A percentile compares a stretch with the other conserved stretches of the same genome.
Evolutionary conservation across 1,140 invertebrate species (phyloP).

Genomic region (Aphidius ervi): DNA sequence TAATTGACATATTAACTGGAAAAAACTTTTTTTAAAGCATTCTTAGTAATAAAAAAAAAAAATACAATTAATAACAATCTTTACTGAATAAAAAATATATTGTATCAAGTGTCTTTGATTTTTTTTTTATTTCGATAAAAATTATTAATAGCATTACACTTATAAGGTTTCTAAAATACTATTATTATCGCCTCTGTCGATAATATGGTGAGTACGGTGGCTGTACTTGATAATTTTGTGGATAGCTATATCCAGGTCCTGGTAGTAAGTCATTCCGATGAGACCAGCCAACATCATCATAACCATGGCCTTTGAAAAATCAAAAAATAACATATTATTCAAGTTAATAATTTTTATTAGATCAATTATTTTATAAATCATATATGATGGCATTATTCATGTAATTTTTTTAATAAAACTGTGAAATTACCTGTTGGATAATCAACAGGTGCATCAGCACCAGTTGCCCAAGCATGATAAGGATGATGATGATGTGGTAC

Average conservation of each 20-base stretch:
- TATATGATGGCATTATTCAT: background rate
- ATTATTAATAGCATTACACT: background rate
- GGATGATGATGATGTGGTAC: constrained; percentile 38
- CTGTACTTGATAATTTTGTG: background rate
- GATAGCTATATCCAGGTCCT: constrained; percentile 21
- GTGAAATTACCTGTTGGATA: constrained; percentile 42
- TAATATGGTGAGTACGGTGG: constrained; percentile 21
- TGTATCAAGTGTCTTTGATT: too few species aligned
- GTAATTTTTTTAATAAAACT: background rate
- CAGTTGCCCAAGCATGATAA: constrained; percentile 39
- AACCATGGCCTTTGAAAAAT: constrained; percentile 38
- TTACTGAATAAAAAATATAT: too few species aligned
- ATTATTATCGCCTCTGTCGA: constrained; percentile 22
- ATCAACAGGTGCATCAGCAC: constrained; percentile 41
- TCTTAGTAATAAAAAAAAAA: too few species aligned
- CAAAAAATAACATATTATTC: background rate
- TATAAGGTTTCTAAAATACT: background rate
- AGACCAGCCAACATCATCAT: constrained; percentile 44
- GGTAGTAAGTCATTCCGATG: constrained; percentile 43
- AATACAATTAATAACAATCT: too few species aligned
- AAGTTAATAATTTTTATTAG: background rate
- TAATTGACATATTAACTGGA: too few species aligned
- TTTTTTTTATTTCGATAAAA: too few species aligned
- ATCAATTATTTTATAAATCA: background rate
- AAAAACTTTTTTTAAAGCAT: too few species aligned